A percentile compares a stretch with the other conserved stretches of the same genome.
These are phyloP conservation scores for Pongo pygmaeus DNA, from an alignment of 2,113 vertebrate species.

Conservation along the genomic window DNA sequence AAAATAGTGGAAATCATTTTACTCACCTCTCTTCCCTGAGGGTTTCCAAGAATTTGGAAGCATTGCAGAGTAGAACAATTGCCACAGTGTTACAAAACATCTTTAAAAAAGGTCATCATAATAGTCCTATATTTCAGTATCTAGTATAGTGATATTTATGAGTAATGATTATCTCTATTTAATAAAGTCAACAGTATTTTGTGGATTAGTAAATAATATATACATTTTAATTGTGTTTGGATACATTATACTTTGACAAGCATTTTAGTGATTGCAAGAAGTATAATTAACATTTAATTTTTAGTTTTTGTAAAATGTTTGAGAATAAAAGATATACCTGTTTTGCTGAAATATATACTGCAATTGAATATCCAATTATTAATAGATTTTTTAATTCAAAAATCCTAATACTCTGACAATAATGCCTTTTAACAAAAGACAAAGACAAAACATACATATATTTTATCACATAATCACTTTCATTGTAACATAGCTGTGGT, in stretches of 20 bases:
- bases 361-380: neutral
- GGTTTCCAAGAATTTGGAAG: slow-evolving; percentile 84
- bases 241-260: neutral
- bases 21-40: slow-evolving; percentile 90
- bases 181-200: neutral
- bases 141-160: neutral
- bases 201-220: neutral
- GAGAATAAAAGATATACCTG: slow-evolving; percentile 17
- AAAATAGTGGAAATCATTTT: slow-evolving; percentile 59
- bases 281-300: neutral
- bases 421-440: slow-evolving; percentile 73
- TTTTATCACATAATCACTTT: slow-evolving; percentile 80
- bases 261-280: neutral
- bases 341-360: slow-evolving; percentile 41
- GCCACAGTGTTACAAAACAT: slow-evolving; percentile 69
- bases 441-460: slow-evolving; percentile 76
- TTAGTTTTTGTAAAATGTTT: slow-evolving; percentile 53
- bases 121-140: slow-evolving; percentile 34
- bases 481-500: slow-evolving; percentile 72
- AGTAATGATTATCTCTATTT: neutral
- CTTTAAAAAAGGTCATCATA: slow-evolving; percentile 63
- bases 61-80: slow-evolving; percentile 79
- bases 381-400: slow-evolving; percentile 55
- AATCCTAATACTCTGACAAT: slow-evolving; percentile 42
- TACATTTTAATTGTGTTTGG: slow-evolving; percentile 11